Evolutionary conservation across 2,888 invertebrate species (phyloP).

Genomic region (Agrypnus murinus): DNA sequence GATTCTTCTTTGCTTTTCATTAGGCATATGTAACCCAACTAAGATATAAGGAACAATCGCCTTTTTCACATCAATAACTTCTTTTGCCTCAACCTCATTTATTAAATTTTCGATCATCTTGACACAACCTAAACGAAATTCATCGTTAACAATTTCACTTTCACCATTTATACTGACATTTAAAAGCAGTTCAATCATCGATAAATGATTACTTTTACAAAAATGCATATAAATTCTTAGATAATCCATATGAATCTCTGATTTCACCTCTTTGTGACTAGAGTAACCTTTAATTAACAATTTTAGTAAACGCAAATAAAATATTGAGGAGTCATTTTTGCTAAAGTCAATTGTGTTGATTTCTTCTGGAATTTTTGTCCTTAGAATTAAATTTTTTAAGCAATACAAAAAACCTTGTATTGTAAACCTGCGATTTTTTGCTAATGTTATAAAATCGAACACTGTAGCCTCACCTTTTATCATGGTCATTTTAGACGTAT

Average conservation of each 20-base stretch:
- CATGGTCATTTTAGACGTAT: constrained; percentile 68
- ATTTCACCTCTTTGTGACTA: constrained; percentile 65
- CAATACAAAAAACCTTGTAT: constrained; percentile 76
- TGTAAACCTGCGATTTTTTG: constrained; percentile 72
- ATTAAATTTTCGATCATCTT: constrained; percentile 56
- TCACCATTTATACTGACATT: constrained; percentile 72
- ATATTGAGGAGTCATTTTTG: constrained; percentile 67
- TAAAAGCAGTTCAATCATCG: constrained; percentile 75
- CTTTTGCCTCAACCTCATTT: constrained; percentile 63
- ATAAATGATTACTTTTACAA: constrained; percentile 68
- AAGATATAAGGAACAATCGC: constrained; percentile 73
- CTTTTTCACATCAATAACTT: constrained; percentile 61
- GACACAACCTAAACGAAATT: constrained; percentile 74
- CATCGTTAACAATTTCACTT: constrained; percentile 62
- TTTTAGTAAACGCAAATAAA: constrained; percentile 71
- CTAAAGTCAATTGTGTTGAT: constrained; percentile 72
- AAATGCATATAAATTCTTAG: constrained; percentile 72
- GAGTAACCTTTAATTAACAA: constrained; percentile 73
- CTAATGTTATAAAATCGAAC: constrained; percentile 67
- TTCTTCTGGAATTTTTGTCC: constrained; percentile 70
- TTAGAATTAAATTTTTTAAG: constrained; percentile 72
- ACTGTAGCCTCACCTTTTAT: constrained; percentile 65
- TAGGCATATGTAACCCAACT: constrained; percentile 75
- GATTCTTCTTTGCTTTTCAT: constrained; percentile 74
- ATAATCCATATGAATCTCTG: constrained; percentile 53